phyloP scores from a whole-genome alignment of 1,140 invertebrate genomes.

The Zaprionus inermis region DNA sequence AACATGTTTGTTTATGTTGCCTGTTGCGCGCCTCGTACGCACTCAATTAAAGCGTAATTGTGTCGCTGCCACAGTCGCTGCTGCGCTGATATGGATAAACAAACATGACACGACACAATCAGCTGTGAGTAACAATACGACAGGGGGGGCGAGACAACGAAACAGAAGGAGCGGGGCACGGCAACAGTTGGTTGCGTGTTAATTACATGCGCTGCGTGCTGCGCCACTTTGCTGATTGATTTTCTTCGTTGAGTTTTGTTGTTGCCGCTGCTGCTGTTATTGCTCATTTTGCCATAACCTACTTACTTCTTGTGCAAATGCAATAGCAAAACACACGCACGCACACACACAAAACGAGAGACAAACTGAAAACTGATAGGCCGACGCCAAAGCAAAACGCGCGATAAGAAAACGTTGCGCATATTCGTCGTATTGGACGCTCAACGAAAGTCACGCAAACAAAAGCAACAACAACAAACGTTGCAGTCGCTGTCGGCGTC shows the following conservation, averaged over 20 bases:
- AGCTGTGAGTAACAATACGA: conserved; percentile 33
- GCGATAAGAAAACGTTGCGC: conserved; percentile 78
- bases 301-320: conserved; percentile 73
- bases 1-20: conserved; percentile 49
- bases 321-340: conserved; percentile 49
- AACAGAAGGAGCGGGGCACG: background rate
- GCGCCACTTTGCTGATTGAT: conserved; percentile 57
- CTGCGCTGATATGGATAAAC: conserved; percentile 34
- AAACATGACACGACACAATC: conserved; percentile 55
- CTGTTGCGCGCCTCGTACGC: conserved; percentile 36
- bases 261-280: conserved; percentile 12
- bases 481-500: background rate
- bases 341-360: conserved; percentile 17
- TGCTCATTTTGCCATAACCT: conserved; percentile 73
- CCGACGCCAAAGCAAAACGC: conserved; percentile 48
- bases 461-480: conserved; percentile 10
- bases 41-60: conserved; percentile 73
- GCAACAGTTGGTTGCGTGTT: conserved; percentile 75
- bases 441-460: conserved; percentile 67
- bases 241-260: conserved; percentile 26
- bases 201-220: conserved; percentile 52
- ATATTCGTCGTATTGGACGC: conserved; percentile 48
- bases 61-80: conserved; percentile 37
- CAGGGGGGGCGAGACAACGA: background rate
- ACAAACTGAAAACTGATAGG: conserved; percentile 57